Base-by-base conservation (phyloP, 1,140 invertebrate genomes). In the Solen grandis region DNA sequence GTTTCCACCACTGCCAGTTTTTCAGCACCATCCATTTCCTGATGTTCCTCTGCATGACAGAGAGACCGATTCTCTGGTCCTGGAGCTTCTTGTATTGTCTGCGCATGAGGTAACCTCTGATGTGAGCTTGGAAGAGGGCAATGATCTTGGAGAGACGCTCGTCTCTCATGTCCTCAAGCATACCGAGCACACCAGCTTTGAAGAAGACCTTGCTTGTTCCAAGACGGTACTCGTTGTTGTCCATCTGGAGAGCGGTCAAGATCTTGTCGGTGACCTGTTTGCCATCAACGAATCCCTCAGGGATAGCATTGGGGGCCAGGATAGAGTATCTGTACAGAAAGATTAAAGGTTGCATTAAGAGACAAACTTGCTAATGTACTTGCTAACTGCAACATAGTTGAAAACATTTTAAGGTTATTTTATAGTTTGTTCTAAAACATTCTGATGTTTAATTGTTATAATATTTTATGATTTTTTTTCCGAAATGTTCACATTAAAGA, bases 121-220 rank as follows among this genome's bases (percentile, higher is more conserved):
- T 96, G 94, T 95, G 97, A 75, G 97, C 95, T 93, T 99, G 99
- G 95, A 99, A 96, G 96, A 97, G 98, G 87, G 97, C 97, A 87
- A 99, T 96, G 92, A 99, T 99, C 93, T 97, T 98, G 93, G 96
- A 95, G 65, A 99, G 94, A 94, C 97, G 97, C 90, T 99, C 98
- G 93, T 99, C 99, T 95, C 99, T 97, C 93, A 99, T 94, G 94
- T 99, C 99, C 94, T 99, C 99, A 95, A 99, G 97, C 93, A 97
- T 97, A 97, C 99, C 99, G 94, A 99, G 94, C 91, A 99, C 97
- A 95, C 99, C 99, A 90, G 99, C 99, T 91, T 98, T 96, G 97
- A 99, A 99, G 96, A 99, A 99, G 36, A 96, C 97, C 96, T 99
- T 99, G 93, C 97, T 99, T 93, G 97, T 96, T 94, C 97, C 97